Evolutionary conservation across 2,888 invertebrate genomes (phyloP).

Genomic region (Axea sp.): DNA sequence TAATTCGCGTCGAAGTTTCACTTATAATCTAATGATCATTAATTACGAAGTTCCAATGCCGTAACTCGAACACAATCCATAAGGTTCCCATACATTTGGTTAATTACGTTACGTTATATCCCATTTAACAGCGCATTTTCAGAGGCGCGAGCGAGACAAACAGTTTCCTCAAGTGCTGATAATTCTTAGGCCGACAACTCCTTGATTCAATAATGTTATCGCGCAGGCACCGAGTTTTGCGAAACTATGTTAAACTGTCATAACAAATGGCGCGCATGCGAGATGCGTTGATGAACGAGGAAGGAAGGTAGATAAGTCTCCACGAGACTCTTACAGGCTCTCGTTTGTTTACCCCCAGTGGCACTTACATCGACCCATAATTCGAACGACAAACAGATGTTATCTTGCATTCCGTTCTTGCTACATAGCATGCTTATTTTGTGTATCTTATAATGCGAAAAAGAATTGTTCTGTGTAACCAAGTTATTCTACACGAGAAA

Average conservation of each 20-base stretch:
- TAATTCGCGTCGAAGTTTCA: conserved; percentile 32
- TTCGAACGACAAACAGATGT: conserved; percentile 53
- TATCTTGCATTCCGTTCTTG: conserved; percentile 38
- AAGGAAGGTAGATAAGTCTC: conserved; percentile 58
- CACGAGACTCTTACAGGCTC: conserved; percentile 33
- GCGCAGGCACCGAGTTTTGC: conserved; percentile 21
- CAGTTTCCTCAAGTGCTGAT: conserved; percentile 19
- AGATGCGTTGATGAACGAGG: conserved; percentile 40
- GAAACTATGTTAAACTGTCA: conserved; percentile 58
- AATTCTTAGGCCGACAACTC: conserved; percentile 22
- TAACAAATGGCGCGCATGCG: conserved; percentile 37
- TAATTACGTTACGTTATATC: conserved; percentile 34
- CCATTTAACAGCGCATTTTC: conserved; percentile 18
- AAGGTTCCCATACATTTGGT: conserved; percentile 30
- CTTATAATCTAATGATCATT: conserved; percentile 40
- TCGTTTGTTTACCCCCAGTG: conserved; percentile 50
- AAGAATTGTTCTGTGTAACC: too few relatives aligned
- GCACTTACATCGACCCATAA: conserved; percentile 57
- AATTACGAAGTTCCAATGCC: conserved; percentile 43
- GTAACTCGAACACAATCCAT: conserved; percentile 41
- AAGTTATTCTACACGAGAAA: too few relatives aligned
- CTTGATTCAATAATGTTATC: conserved; percentile 57
- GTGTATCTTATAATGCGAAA: neutral
- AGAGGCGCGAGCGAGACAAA: conserved; percentile 9
- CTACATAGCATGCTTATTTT: neutral